Base-by-base conservation (phyloP, 2,113 vertebrate species). In the Eudyptes chrysolophus region DNA sequence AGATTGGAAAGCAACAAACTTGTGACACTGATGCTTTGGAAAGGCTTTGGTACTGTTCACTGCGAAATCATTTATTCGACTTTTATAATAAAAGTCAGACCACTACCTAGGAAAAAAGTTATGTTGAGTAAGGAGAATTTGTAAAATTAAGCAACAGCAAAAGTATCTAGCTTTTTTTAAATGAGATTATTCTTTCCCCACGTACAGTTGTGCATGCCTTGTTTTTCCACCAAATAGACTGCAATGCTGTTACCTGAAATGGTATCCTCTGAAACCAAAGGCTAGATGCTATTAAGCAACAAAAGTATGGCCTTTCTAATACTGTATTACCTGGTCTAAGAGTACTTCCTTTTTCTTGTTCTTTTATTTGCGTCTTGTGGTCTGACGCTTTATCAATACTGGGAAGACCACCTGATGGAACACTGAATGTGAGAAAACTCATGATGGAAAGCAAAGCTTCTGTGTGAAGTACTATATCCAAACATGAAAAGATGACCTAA, bases 401-500 rank as follows among this genome's bases (percentile, higher is more conserved):
- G 0, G 97, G 46, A 25, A 92, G 40, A 13, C 92, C 97, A 70
- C 93, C 72, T 4, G 98, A 98, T 24, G 99, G 98, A 95, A 99
- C 29, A 22, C 98, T 96, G 17, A 96, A 96, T 3, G 99, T 98
- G 65, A 99, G 92, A 97, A 99, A 99, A 96, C 99, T 98, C 94
- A 99, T 97, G 51, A 99, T 87, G 11, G 99, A 99, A 80, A 99
- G 98, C 70, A 99, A 98, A 87, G 99, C 99, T 95, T 99, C 99
- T 9, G 99, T 99, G 97, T 99, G 99, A 46, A 99, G 99, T 22
- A 99, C 95, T 57, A 99, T 61, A 92, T 99, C 98, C 69, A 99
- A 98, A 42, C 99, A 99, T 9, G 99, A 98, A 96, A 99, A 99
- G 12, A 97, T 98, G 49, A 99, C 99, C 99, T 99, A 87, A 66